Percentiles rank a stretch among this genome's conserved stretches.
These are phyloP conservation scores for Channa striata DNA, from an alignment of 2,797 vertebrate genomes.

Conservation along the genomic window DNA sequence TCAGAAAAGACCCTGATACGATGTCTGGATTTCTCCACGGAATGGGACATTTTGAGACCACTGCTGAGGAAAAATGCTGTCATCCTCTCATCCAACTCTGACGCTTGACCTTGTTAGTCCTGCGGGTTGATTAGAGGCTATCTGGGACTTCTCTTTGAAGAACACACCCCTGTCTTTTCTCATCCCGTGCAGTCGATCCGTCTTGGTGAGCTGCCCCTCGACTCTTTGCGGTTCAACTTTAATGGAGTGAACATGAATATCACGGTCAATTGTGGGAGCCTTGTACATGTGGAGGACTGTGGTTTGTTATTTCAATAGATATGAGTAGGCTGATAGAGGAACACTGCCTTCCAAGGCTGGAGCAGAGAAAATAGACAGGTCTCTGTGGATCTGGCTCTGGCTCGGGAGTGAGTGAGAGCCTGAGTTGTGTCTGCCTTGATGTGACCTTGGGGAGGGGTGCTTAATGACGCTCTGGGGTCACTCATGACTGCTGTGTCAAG, in stretches of 20 bases:
- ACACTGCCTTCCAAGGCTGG: slow-evolving; percentile 63
- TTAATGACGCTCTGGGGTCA: slow-evolving; percentile 74
- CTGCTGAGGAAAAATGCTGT: slow-evolving; percentile 82
- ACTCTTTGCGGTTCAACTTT: slow-evolving; percentile 65
- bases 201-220: slow-evolving; percentile 80
- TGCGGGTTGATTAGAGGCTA: slow-evolving; percentile 72
- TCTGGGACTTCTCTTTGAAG: slow-evolving; percentile 74
- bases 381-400: slow-evolving; percentile 75
- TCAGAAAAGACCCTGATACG: slow-evolving; percentile 87
- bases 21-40: slow-evolving; percentile 90
- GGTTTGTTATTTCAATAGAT: slow-evolving; percentile 82
- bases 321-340: slow-evolving; percentile 77
- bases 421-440: slow-evolving; percentile 72
- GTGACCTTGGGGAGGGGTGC: slow-evolving; percentile 75
- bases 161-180: slow-evolving; percentile 71
- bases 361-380: slow-evolving; percentile 78
- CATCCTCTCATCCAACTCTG: slow-evolving; percentile 82
- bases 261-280: slow-evolving; percentile 72
- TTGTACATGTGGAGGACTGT: slow-evolving; percentile 57
- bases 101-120: slow-evolving; percentile 79
- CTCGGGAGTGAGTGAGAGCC: slow-evolving; percentile 67
- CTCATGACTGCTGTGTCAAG: slow-evolving; percentile 73
- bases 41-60: slow-evolving; percentile 84
- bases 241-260: slow-evolving; percentile 82
- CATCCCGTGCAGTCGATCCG: slow-evolving; percentile 74